Evolutionary conservation across 2,113 vertebrate genomes (phyloP).

Genomic region (Rhagologus leucostigma): DNA sequence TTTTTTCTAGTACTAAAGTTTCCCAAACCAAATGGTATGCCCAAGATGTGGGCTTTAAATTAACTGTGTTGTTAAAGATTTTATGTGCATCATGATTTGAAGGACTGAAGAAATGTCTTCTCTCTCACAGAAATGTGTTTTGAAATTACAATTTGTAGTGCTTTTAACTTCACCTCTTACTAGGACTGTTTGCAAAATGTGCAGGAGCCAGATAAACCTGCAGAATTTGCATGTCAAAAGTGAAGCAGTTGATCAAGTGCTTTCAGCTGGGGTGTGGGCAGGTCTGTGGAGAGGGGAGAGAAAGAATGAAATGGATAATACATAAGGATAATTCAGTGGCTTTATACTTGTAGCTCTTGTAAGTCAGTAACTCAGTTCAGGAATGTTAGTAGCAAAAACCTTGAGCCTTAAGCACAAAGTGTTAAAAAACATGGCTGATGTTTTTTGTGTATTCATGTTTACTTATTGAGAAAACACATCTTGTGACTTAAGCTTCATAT

Average conservation of each 20-base stretch:
- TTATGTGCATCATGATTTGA: not conserved
- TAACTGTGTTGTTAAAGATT: not conserved
- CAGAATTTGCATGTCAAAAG: conserved; percentile 15
- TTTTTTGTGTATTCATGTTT: not conserved
- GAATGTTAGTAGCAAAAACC: not conserved
- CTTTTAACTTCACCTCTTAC: not conserved
- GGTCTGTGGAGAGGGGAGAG: not conserved
- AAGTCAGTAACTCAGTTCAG: not conserved
- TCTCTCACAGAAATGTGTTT: not conserved
- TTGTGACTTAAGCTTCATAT: not conserved
- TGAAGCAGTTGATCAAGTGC: not conserved
- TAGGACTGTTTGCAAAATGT: not conserved
- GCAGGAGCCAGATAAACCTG: conserved; percentile 25
- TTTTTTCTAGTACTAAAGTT: not conserved
- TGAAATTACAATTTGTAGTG: not conserved
- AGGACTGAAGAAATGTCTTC: not conserved
- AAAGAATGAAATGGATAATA: not conserved
- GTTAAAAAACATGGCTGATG: not conserved
- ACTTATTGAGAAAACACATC: not conserved
- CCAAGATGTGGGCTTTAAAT: not conserved
- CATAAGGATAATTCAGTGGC: not conserved
- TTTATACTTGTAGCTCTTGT: not conserved
- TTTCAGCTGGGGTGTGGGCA: not conserved
- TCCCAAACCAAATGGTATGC: not conserved
- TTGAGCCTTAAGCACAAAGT: not conserved